Base-by-base conservation (phyloP, 2,797 vertebrate species). In the Ctenopoma kingsleyae region DNA sequence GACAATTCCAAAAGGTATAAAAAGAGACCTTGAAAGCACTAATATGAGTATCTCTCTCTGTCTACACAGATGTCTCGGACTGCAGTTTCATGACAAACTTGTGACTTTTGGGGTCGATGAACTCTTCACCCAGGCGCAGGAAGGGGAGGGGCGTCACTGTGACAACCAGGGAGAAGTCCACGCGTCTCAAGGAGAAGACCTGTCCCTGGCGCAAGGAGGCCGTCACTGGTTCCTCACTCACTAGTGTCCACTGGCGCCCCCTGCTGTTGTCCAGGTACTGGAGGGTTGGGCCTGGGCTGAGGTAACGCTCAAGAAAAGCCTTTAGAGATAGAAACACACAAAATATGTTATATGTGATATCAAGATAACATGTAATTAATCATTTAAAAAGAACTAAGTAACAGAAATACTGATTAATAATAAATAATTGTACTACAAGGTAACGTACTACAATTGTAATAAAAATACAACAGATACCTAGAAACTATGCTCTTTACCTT, bases 51-150 rank as follows among this genome's bases (percentile, higher is more conserved):
- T 5, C 19, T 16, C 8, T 2, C 2, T 6, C 43, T n/a, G 38
- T 35, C 32, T 94, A 96, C 66, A 96, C 96, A 0, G 97, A 98
- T 0, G 96, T 98, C 93, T 97, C 97, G 0, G 97, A 98, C 90
- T 98, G 97, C 56, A 98, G 93, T 82, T 96, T 95, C 95, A 98
- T 96, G 67, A 97, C 94, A 53, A 98, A 98, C 86, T 97, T 97
- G 93, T 97, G 97, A 0, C 95, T 97, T 78, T 98, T 98, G 7
- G 97, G 96, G 82, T 97, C 96, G 46, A 97, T 91, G 0, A 97
- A 97, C 73, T 97, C 96, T 83, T 98, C 97, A 0, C 93, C 94
- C 60, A 98, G 87, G 36, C 92, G 94, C 83, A 98, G 93, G 88
- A 96, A 96, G 0, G 97, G 97, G 60, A 97, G 96, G 17, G 93